Conservation (phyloP, 2,113 vertebrate genomes). For the Lepus timidus region DNA sequence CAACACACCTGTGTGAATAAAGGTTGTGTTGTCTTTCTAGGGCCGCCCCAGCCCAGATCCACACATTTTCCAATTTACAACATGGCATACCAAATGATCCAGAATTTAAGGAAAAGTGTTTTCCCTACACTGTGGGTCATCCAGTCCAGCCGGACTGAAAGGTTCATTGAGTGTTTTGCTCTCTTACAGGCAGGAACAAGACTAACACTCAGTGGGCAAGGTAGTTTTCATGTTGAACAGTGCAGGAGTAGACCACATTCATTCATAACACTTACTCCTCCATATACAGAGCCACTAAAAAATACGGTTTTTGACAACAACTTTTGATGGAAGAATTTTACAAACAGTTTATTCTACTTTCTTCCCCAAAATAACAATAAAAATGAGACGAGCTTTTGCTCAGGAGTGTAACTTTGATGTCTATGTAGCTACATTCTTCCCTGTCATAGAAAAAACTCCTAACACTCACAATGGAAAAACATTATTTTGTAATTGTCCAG, state of each 20-base stretch:
- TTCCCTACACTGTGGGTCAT: neutral
- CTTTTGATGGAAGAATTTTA: constrained; percentile 34
- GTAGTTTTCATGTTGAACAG: neutral
- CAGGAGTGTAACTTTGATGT: neutral
- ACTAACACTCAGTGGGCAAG: constrained; percentile 33
- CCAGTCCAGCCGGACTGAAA: neutral
- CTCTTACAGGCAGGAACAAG: neutral
- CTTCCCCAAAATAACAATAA: neutral
- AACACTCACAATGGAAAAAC: constrained; percentile 8
- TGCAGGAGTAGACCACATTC: neutral
- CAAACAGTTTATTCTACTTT: constrained; percentile 15
- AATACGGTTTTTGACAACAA: neutral
- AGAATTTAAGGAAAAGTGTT: neutral
- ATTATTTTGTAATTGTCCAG: constrained; percentile 21
- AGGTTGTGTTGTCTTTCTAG: neutral
- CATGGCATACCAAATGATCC: neutral
- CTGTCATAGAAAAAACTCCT: neutral
- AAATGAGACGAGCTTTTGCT: neutral
- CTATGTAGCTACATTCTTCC: neutral
- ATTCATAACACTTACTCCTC: neutral
- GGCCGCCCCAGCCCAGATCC: neutral
- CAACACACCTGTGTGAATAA: neutral
- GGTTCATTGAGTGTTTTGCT: neutral
- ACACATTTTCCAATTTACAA: neutral
- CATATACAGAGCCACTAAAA: neutral